Conservation (phyloP, 2,113 vertebrate genomes). For the Verasper variegatus region DNA sequence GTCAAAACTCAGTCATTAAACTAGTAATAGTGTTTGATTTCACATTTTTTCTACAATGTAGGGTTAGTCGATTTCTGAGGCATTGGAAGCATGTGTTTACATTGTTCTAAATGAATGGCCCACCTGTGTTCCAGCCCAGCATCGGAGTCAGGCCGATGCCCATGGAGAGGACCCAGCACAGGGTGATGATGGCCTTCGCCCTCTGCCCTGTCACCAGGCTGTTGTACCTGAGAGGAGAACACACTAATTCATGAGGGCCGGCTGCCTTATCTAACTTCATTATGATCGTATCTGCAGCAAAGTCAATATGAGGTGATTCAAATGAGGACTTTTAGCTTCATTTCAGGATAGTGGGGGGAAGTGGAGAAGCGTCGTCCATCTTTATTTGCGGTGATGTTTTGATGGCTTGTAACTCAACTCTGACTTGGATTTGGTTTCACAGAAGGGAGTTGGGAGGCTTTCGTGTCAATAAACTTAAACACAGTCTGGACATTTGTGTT, state of each 20-base stretch:
- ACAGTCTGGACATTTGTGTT: too few relatives aligned
- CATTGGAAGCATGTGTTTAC: too few relatives aligned
- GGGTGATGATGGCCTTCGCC: slow-evolving; percentile 90
- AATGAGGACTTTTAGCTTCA: not conserved
- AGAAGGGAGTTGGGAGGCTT: too few relatives aligned
- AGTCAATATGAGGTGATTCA: slow-evolving; percentile 28
- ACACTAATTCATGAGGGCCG: not conserved
- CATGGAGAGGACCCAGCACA: slow-evolving; percentile 94
- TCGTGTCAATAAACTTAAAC: too few relatives aligned
- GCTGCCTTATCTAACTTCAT: slow-evolving; percentile 33
- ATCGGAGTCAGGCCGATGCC: slow-evolving; percentile 94
- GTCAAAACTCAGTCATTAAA: not conserved
- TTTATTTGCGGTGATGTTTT: not conserved
- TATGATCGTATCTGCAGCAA: not conserved
- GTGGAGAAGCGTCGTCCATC: too few relatives aligned
- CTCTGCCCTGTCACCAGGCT: slow-evolving; percentile 90
- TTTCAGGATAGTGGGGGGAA: too few relatives aligned
- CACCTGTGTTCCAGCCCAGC: slow-evolving; percentile 91
- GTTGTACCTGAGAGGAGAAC: slow-evolving; percentile 87
- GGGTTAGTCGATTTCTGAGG: too few relatives aligned
- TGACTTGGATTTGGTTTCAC: too few relatives aligned
- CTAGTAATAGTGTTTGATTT: too few relatives aligned
- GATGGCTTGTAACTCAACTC: not conserved
- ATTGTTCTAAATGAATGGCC: not conserved
- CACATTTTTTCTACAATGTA: too few relatives aligned